These are phyloP conservation scores for Gavialis gangeticus DNA, from an alignment of 2,113 vertebrate species.

Conservation along the genomic window DNA sequence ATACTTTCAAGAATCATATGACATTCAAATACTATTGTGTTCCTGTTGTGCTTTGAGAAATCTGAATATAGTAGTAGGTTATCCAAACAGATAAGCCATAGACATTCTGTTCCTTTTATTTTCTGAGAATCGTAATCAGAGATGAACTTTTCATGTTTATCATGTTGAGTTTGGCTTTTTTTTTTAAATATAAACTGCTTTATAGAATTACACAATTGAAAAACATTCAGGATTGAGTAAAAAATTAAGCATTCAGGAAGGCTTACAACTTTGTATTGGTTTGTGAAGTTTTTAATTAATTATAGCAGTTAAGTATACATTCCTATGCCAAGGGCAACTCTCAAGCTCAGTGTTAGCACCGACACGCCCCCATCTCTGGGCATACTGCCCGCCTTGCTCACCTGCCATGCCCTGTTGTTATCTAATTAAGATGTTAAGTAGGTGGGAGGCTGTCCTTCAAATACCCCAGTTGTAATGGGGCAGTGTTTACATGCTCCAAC, in stretches of 20 bases:
- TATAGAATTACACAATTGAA: constrained; percentile 8
- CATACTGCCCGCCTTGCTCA: no score
- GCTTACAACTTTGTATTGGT: background rate
- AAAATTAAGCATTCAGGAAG: background rate
- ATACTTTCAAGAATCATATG: background rate
- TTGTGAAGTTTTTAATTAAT: background rate
- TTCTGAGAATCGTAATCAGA: background rate
- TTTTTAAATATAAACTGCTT: background rate
- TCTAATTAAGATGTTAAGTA: no score
- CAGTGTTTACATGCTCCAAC: no score
- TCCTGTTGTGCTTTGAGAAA: constrained; percentile 15
- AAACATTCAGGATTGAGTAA: background rate
- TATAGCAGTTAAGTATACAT: background rate
- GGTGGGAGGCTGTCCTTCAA: no score
- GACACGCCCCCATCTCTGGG: no score
- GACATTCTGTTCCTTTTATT: background rate
- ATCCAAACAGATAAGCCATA: background rate
- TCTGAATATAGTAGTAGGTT: background rate
- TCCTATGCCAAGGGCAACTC: no score
- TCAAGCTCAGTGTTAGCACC: no score
- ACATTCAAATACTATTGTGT: background rate
- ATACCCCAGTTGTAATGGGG: no score
- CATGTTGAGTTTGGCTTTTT: background rate
- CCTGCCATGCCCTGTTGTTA: no score
- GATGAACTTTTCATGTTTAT: background rate